Evolutionary conservation across 2,888 invertebrate genomes (phyloP).

Genomic region (Drosophila paranaensis): DNA sequence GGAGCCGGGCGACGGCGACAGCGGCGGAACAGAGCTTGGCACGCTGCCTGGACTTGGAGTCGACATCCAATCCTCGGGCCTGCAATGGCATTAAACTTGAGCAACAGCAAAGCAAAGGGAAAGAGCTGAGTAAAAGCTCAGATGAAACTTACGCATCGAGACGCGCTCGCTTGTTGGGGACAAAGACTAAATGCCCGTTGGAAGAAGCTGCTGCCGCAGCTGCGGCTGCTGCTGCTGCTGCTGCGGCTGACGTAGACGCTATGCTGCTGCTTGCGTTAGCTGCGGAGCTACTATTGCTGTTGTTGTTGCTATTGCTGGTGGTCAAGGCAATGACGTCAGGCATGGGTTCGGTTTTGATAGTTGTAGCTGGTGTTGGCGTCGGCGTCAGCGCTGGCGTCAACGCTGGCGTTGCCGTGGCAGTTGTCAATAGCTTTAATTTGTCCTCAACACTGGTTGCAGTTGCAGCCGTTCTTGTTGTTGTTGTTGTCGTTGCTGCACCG

Average conservation of each 20-base stretch:
- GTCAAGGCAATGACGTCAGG: slow-evolving; percentile 80
- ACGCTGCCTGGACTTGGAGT: slow-evolving; percentile 87
- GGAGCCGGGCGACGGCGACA: slow-evolving; percentile 89
- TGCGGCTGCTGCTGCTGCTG: slow-evolving; percentile 47
- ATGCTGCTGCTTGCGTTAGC: slow-evolving; percentile 38
- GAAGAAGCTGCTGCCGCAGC: slow-evolving; percentile 69
- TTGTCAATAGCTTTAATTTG: slow-evolving; percentile 81
- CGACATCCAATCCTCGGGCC: slow-evolving; percentile 88
- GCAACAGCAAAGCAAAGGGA: background rate
- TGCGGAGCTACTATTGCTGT: slow-evolving; percentile 26
- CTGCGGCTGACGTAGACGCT: slow-evolving; percentile 52
- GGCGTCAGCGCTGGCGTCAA: slow-evolving; percentile 48
- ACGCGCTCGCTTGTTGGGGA: slow-evolving; percentile 86
- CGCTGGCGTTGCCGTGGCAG: slow-evolving; percentile 47
- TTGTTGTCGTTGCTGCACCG: slow-evolving; percentile 27
- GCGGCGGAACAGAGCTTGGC: slow-evolving; percentile 87
- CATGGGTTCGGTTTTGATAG: slow-evolving; percentile 84
- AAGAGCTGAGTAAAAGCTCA: slow-evolving; percentile 8
- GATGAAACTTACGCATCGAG: slow-evolving; percentile 82
- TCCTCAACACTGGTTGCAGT: slow-evolving; percentile 62
- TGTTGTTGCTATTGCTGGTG: slow-evolving; percentile 36
- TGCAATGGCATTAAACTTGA: slow-evolving; percentile 28
- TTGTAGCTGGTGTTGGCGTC: slow-evolving; percentile 71
- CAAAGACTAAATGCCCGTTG: slow-evolving; percentile 84
- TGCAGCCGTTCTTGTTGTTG: slow-evolving; percentile 3